Conservation (phyloP, 2,113 vertebrate species). For the Paraplagusia blochii region DNA sequence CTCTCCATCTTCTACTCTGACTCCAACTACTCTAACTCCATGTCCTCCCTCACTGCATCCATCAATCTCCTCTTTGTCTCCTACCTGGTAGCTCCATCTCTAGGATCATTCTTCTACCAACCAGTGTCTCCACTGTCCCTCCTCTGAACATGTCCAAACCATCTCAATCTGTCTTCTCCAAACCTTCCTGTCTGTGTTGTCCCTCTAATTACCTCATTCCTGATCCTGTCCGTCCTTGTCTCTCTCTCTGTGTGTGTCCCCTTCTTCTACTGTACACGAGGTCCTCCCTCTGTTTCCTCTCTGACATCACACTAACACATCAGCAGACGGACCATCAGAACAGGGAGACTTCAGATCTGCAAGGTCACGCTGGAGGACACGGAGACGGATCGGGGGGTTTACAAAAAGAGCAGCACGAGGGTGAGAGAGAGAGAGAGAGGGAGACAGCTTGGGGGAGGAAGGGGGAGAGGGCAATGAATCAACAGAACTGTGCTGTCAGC, state of each 20-base stretch:
- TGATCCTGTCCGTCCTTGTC: too few relatives aligned
- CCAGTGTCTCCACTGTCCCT: too few relatives aligned
- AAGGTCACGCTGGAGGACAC: constrained; percentile 54
- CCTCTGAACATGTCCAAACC: too few relatives aligned
- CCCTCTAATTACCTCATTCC: too few relatives aligned
- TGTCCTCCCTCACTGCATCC: too few relatives aligned
- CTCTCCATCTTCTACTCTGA: too few relatives aligned
- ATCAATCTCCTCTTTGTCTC: too few relatives aligned
- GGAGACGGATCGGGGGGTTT: constrained; percentile 14
- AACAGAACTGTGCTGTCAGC: constrained; percentile 68
- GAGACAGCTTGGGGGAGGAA: constrained; percentile 34
- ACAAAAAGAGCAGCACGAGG: constrained; percentile 34
- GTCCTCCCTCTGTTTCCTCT: background rate
- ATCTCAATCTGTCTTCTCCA: too few relatives aligned
- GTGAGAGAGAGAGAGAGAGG: constrained; percentile 40
- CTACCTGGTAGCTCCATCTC: too few relatives aligned
- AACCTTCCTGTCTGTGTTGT: too few relatives aligned
- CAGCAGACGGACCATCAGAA: constrained; percentile 43
- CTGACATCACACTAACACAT: constrained; percentile 35
- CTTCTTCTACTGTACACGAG: constrained; percentile 31
- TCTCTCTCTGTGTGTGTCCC: constrained; percentile 12
- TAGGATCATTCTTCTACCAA: too few relatives aligned
- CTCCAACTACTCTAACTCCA: too few relatives aligned
- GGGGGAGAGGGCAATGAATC: constrained; percentile 41
- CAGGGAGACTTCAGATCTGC: constrained; percentile 30